phyloP scores from a whole-genome alignment of 92 coral and sea anemone species.

The Heliopora coerulea region DNA sequence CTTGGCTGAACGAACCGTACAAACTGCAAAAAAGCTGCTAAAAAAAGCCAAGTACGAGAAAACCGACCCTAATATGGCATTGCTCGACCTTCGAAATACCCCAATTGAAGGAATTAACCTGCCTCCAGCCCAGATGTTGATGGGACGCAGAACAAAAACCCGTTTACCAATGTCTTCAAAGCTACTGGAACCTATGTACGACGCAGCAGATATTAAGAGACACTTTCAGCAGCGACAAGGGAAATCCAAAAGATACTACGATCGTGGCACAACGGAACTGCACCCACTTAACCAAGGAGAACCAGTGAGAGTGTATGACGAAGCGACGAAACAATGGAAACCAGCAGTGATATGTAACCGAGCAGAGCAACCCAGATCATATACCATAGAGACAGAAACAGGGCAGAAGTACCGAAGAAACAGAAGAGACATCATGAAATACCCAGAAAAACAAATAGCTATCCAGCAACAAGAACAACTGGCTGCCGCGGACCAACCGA shows the following conservation, averaged over 20 bases:
- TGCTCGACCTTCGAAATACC: constrained; percentile 46
- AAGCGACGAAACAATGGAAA: too few species aligned
- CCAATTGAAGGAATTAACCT: constrained; percentile 44
- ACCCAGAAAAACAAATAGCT: too few species aligned
- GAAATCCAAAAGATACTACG: constrained; percentile 39
- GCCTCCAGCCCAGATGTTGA: constrained; percentile 50
- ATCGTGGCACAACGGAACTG: constrained; percentile 38
- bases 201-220: constrained; percentile 30
- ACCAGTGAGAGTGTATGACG: constrained; percentile 23
- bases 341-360: too few species aligned
- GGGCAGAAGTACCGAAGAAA: too few species aligned
- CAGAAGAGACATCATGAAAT: too few species aligned
- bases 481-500: too few species aligned
- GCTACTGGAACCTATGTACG: constrained; percentile 42
- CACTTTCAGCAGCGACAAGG: constrained; percentile 30
- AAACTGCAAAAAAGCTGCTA: too few species aligned
- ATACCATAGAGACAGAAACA: too few species aligned
- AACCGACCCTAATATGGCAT: constrained; percentile 47
- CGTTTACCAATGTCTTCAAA: constrained; percentile 31
- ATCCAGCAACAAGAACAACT: too few species aligned
- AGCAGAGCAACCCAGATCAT: too few species aligned
- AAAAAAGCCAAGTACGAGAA: constrained; percentile 48
- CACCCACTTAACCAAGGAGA: constrained; percentile 47
- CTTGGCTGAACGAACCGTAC: constrained; percentile 31
- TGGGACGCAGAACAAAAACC: constrained; percentile 45